A percentile compares a stretch with the other conserved stretches of the same genome.
phyloP scores from a whole-genome alignment of 2,888 invertebrate species.

The Drosophila koepferae region DNA sequence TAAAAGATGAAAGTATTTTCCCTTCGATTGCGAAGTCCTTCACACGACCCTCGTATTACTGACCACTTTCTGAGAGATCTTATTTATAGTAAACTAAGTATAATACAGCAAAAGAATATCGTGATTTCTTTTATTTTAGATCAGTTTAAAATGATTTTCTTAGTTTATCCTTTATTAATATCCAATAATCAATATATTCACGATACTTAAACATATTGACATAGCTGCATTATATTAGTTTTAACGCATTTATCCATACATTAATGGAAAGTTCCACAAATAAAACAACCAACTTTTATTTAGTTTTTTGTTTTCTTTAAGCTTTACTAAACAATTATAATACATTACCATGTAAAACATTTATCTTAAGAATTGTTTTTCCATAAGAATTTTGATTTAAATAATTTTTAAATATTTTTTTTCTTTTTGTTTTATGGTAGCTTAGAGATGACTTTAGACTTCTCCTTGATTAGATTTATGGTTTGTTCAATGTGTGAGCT shows the following conservation, averaged over 20 bases:
- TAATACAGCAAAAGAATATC: neutral
- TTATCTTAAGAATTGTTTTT: slow-evolving; percentile 3
- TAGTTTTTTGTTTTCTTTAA: slow-evolving; percentile 23
- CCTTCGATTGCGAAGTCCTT: no score
- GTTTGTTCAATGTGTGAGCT: slow-evolving; percentile 30
- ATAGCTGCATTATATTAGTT: no score
- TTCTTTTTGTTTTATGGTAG: neutral
- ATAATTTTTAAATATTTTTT: slow-evolving; percentile 15
- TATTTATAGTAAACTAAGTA: neutral
- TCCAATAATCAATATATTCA: no score
- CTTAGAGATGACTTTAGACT: slow-evolving; percentile 12
- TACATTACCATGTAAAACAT: slow-evolving; percentile 16
- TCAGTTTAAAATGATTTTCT: neutral
- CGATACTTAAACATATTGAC: no score
- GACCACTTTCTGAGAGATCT: no score
- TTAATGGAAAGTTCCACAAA: neutral
- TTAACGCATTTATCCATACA: neutral
- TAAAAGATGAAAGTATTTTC: no score
- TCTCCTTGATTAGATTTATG: slow-evolving; percentile 10
- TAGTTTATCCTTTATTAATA: no score
- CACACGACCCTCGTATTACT: no score
- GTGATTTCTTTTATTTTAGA: neutral
- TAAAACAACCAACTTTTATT: slow-evolving; percentile 46
- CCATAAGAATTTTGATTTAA: neutral
- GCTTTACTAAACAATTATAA: slow-evolving; percentile 43